Conservation (phyloP, 2,113 vertebrate species). For the cattle (Bos taurus) region DNA sequence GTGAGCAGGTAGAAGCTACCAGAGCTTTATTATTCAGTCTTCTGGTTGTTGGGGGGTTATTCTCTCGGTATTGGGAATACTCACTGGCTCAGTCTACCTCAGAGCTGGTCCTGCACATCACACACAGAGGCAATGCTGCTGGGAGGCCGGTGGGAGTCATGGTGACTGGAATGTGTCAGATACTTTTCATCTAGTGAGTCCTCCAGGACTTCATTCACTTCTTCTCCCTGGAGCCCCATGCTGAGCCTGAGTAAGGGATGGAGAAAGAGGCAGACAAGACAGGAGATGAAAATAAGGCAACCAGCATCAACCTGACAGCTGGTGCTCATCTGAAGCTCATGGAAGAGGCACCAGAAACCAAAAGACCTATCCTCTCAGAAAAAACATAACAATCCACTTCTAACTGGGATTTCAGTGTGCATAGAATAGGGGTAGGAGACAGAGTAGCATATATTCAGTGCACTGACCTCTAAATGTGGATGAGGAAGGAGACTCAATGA, state of each 20-base stretch:
- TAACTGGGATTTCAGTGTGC: background rate
- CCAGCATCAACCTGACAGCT: background rate
- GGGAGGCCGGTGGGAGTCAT: constrained; percentile 79
- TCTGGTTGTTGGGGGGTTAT: constrained; percentile 16
- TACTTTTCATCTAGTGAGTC: constrained; percentile 83
- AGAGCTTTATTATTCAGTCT: background rate
- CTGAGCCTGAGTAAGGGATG: constrained; percentile 77
- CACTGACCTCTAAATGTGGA: background rate
- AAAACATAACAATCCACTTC: background rate
- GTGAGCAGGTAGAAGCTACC: background rate
- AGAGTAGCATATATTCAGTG: background rate
- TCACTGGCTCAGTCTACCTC: constrained; percentile 80
- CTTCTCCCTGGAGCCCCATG: constrained; percentile 86
- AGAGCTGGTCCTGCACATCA: constrained; percentile 81
- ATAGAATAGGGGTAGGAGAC: background rate
- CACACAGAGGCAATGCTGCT: constrained; percentile 84
- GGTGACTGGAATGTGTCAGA: constrained; percentile 81
- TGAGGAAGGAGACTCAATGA: background rate
- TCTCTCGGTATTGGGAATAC: constrained; percentile 38
- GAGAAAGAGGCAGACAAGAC: background rate
- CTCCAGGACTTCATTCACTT: constrained; percentile 85
- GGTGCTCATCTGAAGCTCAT: background rate
- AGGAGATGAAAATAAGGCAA: background rate
- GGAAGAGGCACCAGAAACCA: background rate
- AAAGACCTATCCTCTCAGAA: background rate